Conservation (phyloP, 2,113 vertebrate genomes). For the Hippoglossus stenolepis region DNA sequence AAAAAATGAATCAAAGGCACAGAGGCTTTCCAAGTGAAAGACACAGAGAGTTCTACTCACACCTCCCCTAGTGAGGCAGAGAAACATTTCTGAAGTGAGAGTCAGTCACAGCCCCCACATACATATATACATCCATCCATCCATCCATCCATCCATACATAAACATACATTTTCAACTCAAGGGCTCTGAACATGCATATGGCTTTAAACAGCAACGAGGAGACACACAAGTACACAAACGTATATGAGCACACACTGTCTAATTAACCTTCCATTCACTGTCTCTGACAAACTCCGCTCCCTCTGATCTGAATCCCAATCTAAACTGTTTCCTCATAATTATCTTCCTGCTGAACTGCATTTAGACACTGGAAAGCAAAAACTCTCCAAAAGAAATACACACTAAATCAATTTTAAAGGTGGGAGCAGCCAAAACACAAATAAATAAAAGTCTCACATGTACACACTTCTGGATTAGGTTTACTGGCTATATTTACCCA, state of each 20-base stretch:
- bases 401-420: background rate
- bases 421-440: no score
- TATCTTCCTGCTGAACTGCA: conserved; percentile 4
- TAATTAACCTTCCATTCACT: conserved; percentile 44
- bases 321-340: background rate
- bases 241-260: conserved; percentile 3
- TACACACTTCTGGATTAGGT: no score
- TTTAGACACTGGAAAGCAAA: no score
- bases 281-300: conserved; percentile 13
- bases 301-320: conserved; percentile 22
- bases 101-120: conserved; percentile 36
- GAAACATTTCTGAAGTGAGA: conserved; percentile 34
- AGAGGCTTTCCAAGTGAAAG: conserved; percentile 43
- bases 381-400: background rate
- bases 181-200: background rate
- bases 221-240: conserved; percentile 6
- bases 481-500: no score
- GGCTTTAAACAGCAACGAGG: background rate
- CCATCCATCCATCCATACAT: background rate
- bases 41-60: conserved; percentile 36
- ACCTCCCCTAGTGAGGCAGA: conserved; percentile 34
- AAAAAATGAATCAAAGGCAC: conserved; percentile 80
- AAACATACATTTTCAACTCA: conserved; percentile 3
- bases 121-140: background rate
- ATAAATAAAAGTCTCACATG: no score